Conservation (phyloP, 2,113 vertebrate genomes). For the Hystrix brachyura region DNA sequence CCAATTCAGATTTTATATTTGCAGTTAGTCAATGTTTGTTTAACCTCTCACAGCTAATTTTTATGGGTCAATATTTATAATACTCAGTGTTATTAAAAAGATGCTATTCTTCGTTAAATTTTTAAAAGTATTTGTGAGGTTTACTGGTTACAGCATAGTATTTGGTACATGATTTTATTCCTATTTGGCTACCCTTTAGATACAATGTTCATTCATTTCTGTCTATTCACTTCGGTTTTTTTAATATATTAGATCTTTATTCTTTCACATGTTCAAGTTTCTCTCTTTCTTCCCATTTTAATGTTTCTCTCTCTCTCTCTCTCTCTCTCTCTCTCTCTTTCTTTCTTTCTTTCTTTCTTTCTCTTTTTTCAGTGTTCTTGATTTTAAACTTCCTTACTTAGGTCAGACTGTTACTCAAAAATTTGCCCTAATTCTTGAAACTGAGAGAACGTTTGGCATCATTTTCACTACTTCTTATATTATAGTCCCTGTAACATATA, state of each 20-base stretch:
- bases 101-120: background rate
- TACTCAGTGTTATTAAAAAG: background rate
- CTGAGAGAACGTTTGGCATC: background rate
- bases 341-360: background rate
- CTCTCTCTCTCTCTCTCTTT: background rate
- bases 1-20: background rate
- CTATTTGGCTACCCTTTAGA: background rate
- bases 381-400: background rate
- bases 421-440: constrained; percentile 4
- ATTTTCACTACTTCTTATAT: background rate
- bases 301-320: background rate
- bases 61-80: background rate
- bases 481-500: background rate
- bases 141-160: background rate
- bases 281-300: background rate
- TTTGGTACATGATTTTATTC: background rate
- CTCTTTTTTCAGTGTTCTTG: background rate
- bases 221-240: background rate
- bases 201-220: background rate
- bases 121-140: background rate
- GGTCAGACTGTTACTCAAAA: background rate
- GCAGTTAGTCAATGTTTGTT: background rate
- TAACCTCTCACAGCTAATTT: background rate
- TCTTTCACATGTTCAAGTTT: background rate
- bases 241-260: background rate